A percentile compares a stretch with the other conserved stretches of the same genome.
Conservation (phyloP, 2,888 invertebrate genomes). For the Parnassius apollo region DNA sequence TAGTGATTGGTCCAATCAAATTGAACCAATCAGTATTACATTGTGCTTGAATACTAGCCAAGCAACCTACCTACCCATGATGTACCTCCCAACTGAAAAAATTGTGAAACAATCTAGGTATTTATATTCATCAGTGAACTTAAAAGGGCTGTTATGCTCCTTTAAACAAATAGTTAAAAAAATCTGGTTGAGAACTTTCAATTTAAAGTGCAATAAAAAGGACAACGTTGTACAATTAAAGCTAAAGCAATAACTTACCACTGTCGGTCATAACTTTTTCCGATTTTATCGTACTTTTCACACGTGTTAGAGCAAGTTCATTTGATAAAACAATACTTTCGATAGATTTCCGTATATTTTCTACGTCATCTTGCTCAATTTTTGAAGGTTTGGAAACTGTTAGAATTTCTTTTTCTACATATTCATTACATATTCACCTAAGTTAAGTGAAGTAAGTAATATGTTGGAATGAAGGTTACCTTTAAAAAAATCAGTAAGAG, state of each 20-base stretch:
- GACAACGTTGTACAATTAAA: neutral
- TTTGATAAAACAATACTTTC: constrained; percentile 41
- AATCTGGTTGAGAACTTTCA: neutral
- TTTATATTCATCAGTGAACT: neutral
- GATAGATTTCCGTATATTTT: constrained; percentile 41
- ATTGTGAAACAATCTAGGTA: too few species aligned
- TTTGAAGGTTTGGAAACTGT: constrained; percentile 2
- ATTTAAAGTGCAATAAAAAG: too few species aligned
- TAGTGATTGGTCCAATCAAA: too few species aligned
- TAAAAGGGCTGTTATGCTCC: too few species aligned
- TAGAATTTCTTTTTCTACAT: constrained; percentile 8
- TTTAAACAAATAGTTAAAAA: too few species aligned
- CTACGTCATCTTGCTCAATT: neutral
- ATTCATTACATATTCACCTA: neutral
- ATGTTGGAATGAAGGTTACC: too few species aligned
- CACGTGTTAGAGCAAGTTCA: constrained; percentile 33
- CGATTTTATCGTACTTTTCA: constrained; percentile 26
- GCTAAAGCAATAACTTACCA: constrained; percentile 43
- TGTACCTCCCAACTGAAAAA: too few species aligned
- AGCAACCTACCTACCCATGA: too few species aligned
- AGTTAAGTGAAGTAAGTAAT: too few species aligned
- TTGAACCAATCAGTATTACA: too few species aligned
- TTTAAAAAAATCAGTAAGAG: too few species aligned
- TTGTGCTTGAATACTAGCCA: too few species aligned
- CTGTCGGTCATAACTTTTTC: constrained; percentile 54